Conservation (phyloP, 2,113 vertebrate genomes). For the Trematomus loennbergii region DNA sequence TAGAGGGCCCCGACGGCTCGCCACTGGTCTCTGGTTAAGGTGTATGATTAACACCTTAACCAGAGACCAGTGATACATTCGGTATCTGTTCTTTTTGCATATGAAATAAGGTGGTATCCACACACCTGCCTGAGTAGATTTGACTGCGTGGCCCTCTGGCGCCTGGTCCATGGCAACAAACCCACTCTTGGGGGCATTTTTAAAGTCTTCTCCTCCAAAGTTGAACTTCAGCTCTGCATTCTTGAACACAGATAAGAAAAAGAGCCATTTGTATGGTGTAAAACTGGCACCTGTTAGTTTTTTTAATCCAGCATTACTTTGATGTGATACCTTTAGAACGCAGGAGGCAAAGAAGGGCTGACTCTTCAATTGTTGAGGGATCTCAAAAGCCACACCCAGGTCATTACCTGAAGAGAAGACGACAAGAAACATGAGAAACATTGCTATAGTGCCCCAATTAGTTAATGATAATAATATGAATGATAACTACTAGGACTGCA, state of each 20-base stretch:
- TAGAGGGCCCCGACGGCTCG: too few species aligned
- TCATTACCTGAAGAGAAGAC: conserved; percentile 87
- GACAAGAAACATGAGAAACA: not conserved
- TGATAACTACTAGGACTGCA: conserved; percentile 47
- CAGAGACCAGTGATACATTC: too few species aligned
- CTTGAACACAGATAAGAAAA: conserved; percentile 73
- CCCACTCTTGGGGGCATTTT: conserved; percentile 91
- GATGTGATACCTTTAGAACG: conserved; percentile 92
- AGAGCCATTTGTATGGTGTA: not conserved
- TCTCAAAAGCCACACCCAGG: conserved; percentile 94
- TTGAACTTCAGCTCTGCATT: conserved; percentile 98
- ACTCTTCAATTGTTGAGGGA: conserved; percentile 88
- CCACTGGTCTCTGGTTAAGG: not conserved
- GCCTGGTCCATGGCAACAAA: conserved; percentile 90
- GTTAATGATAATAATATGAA: too few species aligned
- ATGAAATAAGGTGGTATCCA: conserved; percentile 23
- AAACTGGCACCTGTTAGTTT: not conserved
- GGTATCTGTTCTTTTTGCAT: not conserved
- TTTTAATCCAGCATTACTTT: not conserved
- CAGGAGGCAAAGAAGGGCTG: conserved; percentile 95
- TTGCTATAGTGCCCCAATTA: not conserved
- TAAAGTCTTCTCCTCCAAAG: conserved; percentile 95
- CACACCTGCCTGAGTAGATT: conserved; percentile 91
- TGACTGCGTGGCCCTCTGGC: conserved; percentile 76
- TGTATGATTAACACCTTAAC: too few species aligned